Conservation (phyloP, 2,797 vertebrate species). For the Serranus cabrilla region DNA sequence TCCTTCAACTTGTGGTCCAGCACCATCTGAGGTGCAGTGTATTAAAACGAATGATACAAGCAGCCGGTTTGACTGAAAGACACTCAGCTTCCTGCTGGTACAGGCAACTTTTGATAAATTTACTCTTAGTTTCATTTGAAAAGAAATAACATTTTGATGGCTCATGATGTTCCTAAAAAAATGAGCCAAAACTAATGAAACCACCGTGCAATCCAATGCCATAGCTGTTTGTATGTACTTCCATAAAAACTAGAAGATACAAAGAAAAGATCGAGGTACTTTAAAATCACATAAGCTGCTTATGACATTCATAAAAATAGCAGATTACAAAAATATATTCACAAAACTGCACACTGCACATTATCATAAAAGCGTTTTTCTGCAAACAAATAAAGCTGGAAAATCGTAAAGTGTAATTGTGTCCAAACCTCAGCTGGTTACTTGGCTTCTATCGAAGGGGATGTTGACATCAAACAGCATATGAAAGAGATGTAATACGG, state of each 20-base stretch:
- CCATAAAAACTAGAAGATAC: too few relatives aligned
- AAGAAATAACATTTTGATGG: not conserved
- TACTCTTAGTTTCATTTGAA: too few relatives aligned
- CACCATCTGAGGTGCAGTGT: conserved; percentile 23
- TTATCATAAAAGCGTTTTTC: not conserved
- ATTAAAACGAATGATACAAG: conserved; percentile 32
- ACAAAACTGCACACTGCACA: conserved; percentile 4
- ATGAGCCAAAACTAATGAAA: not conserved
- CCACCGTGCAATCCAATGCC: not conserved
- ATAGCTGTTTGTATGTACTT: too few relatives aligned
- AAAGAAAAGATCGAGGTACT: not conserved
- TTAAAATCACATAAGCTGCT: not conserved
- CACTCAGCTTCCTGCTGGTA: not conserved
- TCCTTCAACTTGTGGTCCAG: conserved; percentile 33
- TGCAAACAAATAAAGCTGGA: conserved; percentile 9
- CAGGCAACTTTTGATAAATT: conserved; percentile 4
- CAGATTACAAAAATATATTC: conserved; percentile 13
- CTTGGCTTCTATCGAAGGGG: not conserved
- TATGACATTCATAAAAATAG: not conserved
- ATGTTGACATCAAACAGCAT: conserved; percentile 40
- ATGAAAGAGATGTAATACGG: conserved; percentile 27
- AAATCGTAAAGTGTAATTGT: conserved; percentile 13
- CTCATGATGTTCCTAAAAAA: not conserved
- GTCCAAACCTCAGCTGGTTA: conserved; percentile 14
- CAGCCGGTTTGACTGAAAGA: conserved; percentile 24